Percentiles rank a stretch among this genome's conserved stretches.
These are phyloP conservation scores for Schizotus pectinicornis DNA, from an alignment of 2,888 invertebrate species.

Conservation along the genomic window DNA sequence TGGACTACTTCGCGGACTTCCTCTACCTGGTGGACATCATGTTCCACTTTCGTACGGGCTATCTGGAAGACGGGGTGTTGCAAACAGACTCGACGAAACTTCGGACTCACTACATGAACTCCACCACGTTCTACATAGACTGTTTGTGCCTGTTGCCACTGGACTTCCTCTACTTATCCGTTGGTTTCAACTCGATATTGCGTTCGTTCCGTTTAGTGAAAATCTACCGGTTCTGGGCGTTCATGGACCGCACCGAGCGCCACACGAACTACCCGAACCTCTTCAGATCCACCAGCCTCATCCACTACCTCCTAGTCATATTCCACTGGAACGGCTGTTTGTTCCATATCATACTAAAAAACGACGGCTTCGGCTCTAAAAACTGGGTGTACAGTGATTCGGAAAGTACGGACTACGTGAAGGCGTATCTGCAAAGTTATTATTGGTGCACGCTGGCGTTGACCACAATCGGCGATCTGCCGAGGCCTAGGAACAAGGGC, in stretches of 20 bases:
- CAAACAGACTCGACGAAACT: slow-evolving; percentile 95
- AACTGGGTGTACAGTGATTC: slow-evolving; percentile 89
- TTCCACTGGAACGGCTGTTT: slow-evolving; percentile 99
- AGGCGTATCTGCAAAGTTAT: slow-evolving; percentile 96
- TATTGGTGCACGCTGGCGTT: slow-evolving; percentile 98
- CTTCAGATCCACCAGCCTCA: slow-evolving; percentile 88
- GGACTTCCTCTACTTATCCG: slow-evolving; percentile 97
- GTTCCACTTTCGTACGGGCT: slow-evolving; percentile 97
- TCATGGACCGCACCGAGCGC: slow-evolving; percentile 97
- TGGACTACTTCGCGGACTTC: slow-evolving; percentile 97
- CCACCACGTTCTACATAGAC: slow-evolving; percentile 94
- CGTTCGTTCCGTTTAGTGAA: slow-evolving; percentile 96
- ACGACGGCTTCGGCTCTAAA: slow-evolving; percentile 92
- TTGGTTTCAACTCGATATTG: slow-evolving; percentile 93
- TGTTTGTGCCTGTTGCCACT: slow-evolving; percentile 96
- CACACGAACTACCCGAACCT: slow-evolving; percentile 99
- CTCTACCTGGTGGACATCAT: slow-evolving; percentile 95
- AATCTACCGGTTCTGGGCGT: slow-evolving; percentile 98
- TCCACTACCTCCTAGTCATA: slow-evolving; percentile 96
- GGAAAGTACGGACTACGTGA: slow-evolving; percentile 86
- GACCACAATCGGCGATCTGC: slow-evolving; percentile 93
- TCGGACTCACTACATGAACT: slow-evolving; percentile 97
- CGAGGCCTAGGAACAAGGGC: slow-evolving; percentile 89
- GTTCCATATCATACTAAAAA: slow-evolving; percentile 95
- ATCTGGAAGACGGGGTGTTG: slow-evolving; percentile 95